These are phyloP conservation scores for Parthenolecanium corni DNA, from an alignment of 2,888 invertebrate species.

Conservation along the genomic window DNA sequence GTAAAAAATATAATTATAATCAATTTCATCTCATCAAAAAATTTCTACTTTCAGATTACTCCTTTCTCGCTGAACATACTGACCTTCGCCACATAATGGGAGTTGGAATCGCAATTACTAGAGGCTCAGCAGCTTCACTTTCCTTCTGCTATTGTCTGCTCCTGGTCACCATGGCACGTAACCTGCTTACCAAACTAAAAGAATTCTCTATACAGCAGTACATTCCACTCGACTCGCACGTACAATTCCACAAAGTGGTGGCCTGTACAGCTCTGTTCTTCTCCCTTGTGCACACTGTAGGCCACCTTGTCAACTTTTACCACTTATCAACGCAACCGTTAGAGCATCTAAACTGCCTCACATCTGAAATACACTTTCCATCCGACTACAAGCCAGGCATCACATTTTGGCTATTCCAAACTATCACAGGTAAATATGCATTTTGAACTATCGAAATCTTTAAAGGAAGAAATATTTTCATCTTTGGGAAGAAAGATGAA, in stretches of 20 bases:
- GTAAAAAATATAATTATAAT: background rate
- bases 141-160: conserved; percentile 90
- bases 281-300: conserved; percentile 80
- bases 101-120: conserved; percentile 86
- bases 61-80: conserved; percentile 91
- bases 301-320: conserved; percentile 94
- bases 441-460: too few relatives aligned
- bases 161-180: conserved; percentile 82
- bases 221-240: conserved; percentile 68
- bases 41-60: conserved; percentile 57
- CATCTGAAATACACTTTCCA: conserved; percentile 84
- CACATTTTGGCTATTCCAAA: conserved; percentile 90
- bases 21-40: background rate
- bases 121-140: conserved; percentile 85
- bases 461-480: too few relatives aligned
- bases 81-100: conserved; percentile 95
- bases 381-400: conserved; percentile 90
- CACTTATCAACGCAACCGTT: conserved; percentile 92
- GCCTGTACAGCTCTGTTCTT: conserved; percentile 91
- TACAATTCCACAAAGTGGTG: conserved; percentile 93
- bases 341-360: conserved; percentile 81
- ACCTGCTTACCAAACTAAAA: conserved; percentile 81
- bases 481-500: too few relatives aligned
- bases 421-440: conserved; percentile 63
- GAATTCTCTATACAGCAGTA: conserved; percentile 48